phyloP scores from a whole-genome alignment of 2,113 vertebrate species.

The Macquaria ambigua region DNA sequence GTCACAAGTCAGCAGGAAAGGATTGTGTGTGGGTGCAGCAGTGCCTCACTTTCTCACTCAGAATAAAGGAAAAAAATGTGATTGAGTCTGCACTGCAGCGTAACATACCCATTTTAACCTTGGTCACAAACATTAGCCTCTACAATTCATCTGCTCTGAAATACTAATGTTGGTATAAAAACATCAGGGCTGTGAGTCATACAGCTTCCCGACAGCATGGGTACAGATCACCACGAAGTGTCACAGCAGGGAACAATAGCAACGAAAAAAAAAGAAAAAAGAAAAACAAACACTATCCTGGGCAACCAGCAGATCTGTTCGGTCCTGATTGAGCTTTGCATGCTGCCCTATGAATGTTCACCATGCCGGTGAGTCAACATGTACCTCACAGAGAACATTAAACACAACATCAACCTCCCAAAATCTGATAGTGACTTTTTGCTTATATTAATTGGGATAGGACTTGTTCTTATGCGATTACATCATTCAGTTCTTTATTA shows the following conservation, averaged over 20 bases:
- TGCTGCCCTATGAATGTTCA: neutral
- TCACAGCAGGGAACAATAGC: conserved; percentile 18
- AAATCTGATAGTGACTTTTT: neutral
- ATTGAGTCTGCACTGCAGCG: neutral
- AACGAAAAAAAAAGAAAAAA: neutral
- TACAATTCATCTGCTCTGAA: conserved; percentile 2
- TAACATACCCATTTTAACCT: neutral
- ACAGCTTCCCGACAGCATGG: conserved; percentile 14
- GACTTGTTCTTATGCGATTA: neutral
- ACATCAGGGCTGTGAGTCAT: conserved; percentile 45
- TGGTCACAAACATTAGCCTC: conserved; percentile 1
- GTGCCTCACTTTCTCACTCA: neutral
- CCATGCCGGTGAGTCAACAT: neutral
- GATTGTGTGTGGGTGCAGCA: neutral
- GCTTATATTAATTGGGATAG: neutral
- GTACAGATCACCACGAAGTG: conserved; percentile 10
- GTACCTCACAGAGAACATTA: neutral
- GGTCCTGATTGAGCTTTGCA: neutral
- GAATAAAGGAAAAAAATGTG: neutral
- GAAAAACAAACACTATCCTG: conserved; percentile 5
- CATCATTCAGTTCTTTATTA: neutral
- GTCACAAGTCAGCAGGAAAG: neutral
- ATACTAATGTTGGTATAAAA: conserved; percentile 1
- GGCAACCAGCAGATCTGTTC: neutral
- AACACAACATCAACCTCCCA: neutral